These are phyloP conservation scores for Heterotilapia buettikoferi DNA, from an alignment of 2,113 vertebrate species.

Conservation along the genomic window DNA sequence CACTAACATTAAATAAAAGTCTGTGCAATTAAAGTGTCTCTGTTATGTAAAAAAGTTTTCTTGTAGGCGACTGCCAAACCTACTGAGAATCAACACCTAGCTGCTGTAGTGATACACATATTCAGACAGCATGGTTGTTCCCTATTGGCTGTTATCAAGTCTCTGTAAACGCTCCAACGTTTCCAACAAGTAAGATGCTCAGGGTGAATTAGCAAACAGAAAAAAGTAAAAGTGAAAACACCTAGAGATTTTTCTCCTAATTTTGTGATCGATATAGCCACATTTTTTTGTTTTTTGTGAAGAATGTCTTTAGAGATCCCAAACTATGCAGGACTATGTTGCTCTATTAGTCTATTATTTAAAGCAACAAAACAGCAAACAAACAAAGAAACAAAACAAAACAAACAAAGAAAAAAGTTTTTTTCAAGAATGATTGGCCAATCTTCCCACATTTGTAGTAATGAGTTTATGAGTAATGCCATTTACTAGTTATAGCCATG, in stretches of 20 bases:
- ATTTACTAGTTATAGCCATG: background rate
- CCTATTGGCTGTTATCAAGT: background rate
- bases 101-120: background rate
- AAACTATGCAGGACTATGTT: background rate
- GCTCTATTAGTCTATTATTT: background rate
- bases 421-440: background rate
- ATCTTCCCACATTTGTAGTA: background rate
- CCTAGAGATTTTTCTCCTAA: background rate
- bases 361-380: background rate
- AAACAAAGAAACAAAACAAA: background rate
- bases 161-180: background rate
- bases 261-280: background rate
- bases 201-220: background rate
- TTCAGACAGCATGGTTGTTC: background rate
- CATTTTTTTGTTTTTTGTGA: background rate
- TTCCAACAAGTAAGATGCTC: background rate
- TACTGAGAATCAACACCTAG: background rate
- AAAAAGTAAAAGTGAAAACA: background rate
- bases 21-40: conserved; percentile 22
- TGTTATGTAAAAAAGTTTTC: background rate
- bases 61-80: background rate
- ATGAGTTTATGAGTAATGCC: background rate
- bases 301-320: background rate
- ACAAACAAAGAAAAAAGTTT: background rate
- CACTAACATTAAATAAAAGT: conserved; percentile 36